These are phyloP conservation scores for Sinelater perroti DNA, from an alignment of 2,888 invertebrate genomes.

Conservation along the genomic window DNA sequence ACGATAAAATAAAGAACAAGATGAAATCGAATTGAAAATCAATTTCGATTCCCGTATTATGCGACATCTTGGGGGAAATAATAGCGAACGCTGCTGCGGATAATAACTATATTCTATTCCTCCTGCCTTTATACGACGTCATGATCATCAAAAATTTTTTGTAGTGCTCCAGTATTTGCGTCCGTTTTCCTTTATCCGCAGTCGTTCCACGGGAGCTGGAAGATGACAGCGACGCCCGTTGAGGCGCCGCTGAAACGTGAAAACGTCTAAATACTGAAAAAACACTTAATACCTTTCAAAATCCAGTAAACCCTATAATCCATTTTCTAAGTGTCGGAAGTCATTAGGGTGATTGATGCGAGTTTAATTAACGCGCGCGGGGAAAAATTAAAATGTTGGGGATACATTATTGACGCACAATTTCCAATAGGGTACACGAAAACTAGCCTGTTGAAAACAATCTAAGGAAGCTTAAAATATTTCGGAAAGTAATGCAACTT, in stretches of 20 bases:
- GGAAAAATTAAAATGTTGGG: conserved; percentile 23
- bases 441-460: conserved; percentile 29
- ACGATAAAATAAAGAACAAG: too few species aligned
- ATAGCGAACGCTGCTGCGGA: not conserved
- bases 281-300: conserved; percentile 8
- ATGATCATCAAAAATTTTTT: conserved; percentile 1
- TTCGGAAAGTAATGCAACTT: too few species aligned
- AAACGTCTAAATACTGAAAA: too few species aligned
- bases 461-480: conserved; percentile 35
- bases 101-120: not conserved
- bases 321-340: conserved; percentile 11
- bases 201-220: too few species aligned
- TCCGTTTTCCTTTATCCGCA: too few species aligned
- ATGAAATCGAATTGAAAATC: too few species aligned
- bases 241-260: too few species aligned
- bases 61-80: not conserved
- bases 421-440: conserved; percentile 31
- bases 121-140: not conserved
- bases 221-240: too few species aligned
- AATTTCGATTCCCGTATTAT: conserved; percentile 1
- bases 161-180: too few species aligned
- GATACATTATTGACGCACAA: conserved; percentile 25
- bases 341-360: conserved; percentile 16
- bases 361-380: conserved; percentile 23
- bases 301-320: conserved; percentile 1